phyloP scores from a whole-genome alignment of 2,888 invertebrate genomes.

The Iphiclides podalirius region DNA sequence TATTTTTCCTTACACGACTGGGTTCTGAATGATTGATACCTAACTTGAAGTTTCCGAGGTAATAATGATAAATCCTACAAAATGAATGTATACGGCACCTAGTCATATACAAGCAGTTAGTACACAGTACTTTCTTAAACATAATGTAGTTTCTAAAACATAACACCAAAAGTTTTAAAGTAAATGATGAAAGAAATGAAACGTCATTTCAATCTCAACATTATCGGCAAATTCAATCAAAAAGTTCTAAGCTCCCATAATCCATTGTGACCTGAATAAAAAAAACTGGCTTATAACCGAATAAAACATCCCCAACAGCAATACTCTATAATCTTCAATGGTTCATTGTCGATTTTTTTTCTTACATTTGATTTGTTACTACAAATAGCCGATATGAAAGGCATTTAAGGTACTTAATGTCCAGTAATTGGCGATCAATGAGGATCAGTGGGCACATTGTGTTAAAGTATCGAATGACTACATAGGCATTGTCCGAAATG shows the following conservation, averaged over 20 bases:
- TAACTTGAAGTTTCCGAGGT: too few relatives aligned
- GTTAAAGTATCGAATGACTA: conserved; percentile 62
- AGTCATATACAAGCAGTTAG: too few relatives aligned
- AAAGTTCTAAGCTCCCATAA: conserved; percentile 47
- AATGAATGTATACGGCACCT: too few relatives aligned
- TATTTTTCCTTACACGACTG: too few relatives aligned
- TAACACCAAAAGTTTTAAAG: too few relatives aligned
- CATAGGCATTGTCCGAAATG: conserved; percentile 56
- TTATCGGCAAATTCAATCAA: conserved; percentile 29
- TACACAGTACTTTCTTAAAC: too few relatives aligned
- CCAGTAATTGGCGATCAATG: conserved; percentile 80
- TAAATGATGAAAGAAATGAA: too few relatives aligned
- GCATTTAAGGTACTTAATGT: conserved; percentile 79
- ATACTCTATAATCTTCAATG: conserved; percentile 66
- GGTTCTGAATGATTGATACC: too few relatives aligned
- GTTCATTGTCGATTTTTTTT: conserved; percentile 61
- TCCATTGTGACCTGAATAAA: conserved; percentile 51
- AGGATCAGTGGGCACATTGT: conserved; percentile 80
- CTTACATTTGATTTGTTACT: conserved; percentile 74
- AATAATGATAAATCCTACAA: too few relatives aligned
- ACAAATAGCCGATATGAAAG: conserved; percentile 75
- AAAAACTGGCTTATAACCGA: conserved; percentile 58
- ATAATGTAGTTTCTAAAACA: too few relatives aligned
- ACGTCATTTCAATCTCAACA: neutral
- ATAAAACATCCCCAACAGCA: conserved; percentile 50